Conservation (phyloP, 2,113 vertebrate species). For the Prinia subflava region DNA sequence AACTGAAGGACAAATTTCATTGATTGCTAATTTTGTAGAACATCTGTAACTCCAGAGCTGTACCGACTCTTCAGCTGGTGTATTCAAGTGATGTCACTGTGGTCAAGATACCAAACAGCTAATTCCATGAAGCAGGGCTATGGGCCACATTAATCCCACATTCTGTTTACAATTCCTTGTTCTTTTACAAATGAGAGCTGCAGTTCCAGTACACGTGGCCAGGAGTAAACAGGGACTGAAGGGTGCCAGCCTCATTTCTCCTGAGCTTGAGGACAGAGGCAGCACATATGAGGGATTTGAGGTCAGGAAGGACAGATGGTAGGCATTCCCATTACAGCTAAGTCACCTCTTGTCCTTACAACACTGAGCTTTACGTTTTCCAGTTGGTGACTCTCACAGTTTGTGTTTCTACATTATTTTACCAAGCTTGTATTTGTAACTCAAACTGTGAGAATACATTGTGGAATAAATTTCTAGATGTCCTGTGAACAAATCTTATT, state of each 20-base stretch:
- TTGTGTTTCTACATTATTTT: neutral
- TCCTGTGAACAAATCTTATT: neutral
- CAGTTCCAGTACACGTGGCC: neutral
- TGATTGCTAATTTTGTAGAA: neutral
- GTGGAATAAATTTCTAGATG: neutral
- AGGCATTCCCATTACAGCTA: neutral
- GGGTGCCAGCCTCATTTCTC: neutral
- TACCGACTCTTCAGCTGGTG: neutral
- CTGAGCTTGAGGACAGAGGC: neutral
- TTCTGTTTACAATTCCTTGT: neutral
- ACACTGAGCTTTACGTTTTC: neutral
- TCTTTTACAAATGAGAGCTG: neutral
- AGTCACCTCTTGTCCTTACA: neutral
- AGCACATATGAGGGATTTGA: neutral
- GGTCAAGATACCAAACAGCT: neutral
- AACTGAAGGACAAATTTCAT: neutral
- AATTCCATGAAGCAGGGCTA: neutral
- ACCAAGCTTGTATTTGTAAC: neutral
- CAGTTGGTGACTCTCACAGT: neutral
- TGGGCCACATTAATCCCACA: neutral
- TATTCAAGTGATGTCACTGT: neutral
- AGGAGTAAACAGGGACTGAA: neutral
- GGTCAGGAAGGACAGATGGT: slow-evolving; percentile 47
- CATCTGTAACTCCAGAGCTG: neutral
- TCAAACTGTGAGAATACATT: neutral